phyloP scores from a whole-genome alignment of 2,888 invertebrate genomes.

The Ochropacha duplaris region DNA sequence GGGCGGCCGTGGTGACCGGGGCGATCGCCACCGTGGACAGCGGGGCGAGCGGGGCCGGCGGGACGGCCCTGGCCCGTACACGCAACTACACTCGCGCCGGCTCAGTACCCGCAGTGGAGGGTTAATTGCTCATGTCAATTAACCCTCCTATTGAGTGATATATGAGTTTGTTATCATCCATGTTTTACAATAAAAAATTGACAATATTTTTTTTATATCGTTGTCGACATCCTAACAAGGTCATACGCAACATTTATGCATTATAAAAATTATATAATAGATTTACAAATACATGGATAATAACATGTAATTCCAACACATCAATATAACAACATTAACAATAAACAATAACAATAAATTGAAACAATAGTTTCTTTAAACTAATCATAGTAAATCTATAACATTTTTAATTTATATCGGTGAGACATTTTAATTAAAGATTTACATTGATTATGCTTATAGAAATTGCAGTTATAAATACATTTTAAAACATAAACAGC shows the following conservation, averaged over 20 bases:
- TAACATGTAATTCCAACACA: too few relatives aligned
- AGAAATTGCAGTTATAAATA: too few relatives aligned
- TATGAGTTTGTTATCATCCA: conserved; percentile 7
- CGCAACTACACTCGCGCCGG: conserved; percentile 64
- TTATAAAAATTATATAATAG: neutral
- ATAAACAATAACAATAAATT: too few relatives aligned
- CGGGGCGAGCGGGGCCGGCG: conserved; percentile 18
- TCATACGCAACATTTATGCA: too few relatives aligned
- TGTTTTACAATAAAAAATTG: neutral
- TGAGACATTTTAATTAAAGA: too few relatives aligned
- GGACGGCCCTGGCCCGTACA: conserved; percentile 65
- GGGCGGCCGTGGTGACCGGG: conserved; percentile 15
- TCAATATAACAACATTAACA: too few relatives aligned
- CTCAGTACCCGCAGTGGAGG: conserved; percentile 58
- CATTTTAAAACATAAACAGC: neutral
- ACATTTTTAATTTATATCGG: too few relatives aligned
- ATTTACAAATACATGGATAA: neutral
- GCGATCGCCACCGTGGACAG: conserved; percentile 20
- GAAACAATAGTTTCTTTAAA: neutral
- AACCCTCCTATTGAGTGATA: conserved; percentile 41
- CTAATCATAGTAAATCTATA: too few relatives aligned
- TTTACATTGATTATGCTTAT: too few relatives aligned
- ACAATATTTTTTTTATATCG: too few relatives aligned
- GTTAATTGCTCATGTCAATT: conserved; percentile 57
- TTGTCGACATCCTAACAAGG: too few relatives aligned